Conservation (phyloP, 2,888 invertebrate genomes). For the Cynaeus angustus region DNA sequence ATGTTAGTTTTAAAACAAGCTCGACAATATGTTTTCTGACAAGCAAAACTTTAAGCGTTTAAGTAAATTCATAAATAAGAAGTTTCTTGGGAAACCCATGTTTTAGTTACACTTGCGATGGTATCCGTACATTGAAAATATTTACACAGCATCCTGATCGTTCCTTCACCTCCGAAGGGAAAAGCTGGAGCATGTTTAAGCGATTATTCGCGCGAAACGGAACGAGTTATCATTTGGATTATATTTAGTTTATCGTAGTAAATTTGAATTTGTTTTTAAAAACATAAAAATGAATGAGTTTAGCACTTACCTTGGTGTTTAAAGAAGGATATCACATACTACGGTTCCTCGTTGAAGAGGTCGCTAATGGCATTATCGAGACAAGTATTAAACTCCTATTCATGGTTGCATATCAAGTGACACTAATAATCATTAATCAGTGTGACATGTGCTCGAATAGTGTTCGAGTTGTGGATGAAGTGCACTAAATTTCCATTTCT, state of each 20-base stretch:
- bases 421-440: slow-evolving; percentile 15
- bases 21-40: no score
- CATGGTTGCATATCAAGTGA: slow-evolving; percentile 10
- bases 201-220: no score
- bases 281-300: neutral
- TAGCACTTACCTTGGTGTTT: slow-evolving; percentile 1
- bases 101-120: neutral
- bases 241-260: no score
- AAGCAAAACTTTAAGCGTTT: neutral
- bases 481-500: neutral
- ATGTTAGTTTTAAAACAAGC: no score
- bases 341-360: slow-evolving; percentile 1
- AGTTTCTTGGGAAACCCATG: slow-evolving; percentile 1
- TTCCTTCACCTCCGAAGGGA: slow-evolving; percentile 10
- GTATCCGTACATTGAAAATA: neutral
- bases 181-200: neutral
- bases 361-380: neutral
- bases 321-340: neutral
- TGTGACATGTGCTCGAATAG: slow-evolving; percentile 6
- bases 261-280: no score
- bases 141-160: neutral
- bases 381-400: slow-evolving; percentile 8
- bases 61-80: slow-evolving; percentile 8
- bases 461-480: neutral
- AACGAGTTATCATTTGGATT: no score